A percentile compares a stretch with the other conserved stretches of the same genome.
Conservation (phyloP, 2,888 invertebrate species). For the Limnephilus auricula region DNA sequence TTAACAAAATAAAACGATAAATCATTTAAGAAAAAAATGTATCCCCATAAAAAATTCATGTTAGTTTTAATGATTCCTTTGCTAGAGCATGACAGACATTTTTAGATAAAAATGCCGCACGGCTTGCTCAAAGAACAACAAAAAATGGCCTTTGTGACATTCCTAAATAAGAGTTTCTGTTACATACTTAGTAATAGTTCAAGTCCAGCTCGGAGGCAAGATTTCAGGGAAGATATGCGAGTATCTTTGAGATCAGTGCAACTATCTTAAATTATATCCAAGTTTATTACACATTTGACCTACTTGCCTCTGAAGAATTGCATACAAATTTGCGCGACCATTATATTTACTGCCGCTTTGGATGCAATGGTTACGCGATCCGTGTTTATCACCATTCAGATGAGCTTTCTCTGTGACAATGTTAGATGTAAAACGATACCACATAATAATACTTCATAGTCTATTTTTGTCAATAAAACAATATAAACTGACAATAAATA, state of each 20-base stretch:
- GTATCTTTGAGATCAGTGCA: neutral
- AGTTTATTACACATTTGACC: slow-evolving; percentile 33
- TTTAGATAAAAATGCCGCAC: neutral
- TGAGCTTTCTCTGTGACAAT: neutral
- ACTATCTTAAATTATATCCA: slow-evolving; percentile 26
- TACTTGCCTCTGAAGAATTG: neutral
- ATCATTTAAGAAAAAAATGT: neutral
- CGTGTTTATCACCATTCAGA: neutral
- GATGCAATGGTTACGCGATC: neutral
- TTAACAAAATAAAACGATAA: neutral
- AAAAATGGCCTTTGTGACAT: neutral
- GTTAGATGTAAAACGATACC: neutral
- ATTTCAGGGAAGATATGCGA: slow-evolving; percentile 28
- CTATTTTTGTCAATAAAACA: no score
- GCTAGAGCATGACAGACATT: neutral
- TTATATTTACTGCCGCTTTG: neutral
- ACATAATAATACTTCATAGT: neutral
- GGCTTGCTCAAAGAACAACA: neutral
- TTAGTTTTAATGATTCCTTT: neutral
- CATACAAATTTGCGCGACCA: neutral
- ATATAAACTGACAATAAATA: no score
- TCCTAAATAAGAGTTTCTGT: neutral
- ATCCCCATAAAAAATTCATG: neutral
- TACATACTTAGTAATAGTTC: neutral
- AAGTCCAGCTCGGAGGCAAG: neutral